A percentile compares a stretch with the other conserved stretches of the same genome.
Evolutionary conservation across 1,140 invertebrate genomes (phyloP).

Genomic region (Bombus pascuorum): DNA sequence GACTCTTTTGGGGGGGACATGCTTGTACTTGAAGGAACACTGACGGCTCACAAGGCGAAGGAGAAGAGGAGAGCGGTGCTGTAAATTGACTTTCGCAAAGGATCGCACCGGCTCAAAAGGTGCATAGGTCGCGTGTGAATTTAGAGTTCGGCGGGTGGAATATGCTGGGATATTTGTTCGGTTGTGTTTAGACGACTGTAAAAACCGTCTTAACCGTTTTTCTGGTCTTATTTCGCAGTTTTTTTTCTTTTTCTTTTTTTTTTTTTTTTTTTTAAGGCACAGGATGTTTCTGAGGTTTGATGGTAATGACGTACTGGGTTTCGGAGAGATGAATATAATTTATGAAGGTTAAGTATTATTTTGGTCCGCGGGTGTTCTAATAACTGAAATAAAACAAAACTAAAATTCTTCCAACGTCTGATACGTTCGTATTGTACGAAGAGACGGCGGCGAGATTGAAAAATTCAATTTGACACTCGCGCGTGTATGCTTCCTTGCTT

Average conservation of each 20-base stretch:
- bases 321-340: neutral
- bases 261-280: neutral
- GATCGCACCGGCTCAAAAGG: neutral
- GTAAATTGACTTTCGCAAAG: constrained; percentile 5
- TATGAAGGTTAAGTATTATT: neutral
- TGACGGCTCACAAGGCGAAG: neutral
- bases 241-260: neutral
- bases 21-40: neutral
- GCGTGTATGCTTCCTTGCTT: too few species aligned
- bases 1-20: neutral
- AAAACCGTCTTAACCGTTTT: neutral
- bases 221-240: neutral
- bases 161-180: too few species aligned
- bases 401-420: too few species aligned
- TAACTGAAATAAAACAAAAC: neutral
- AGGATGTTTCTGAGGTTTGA: neutral
- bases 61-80: too few species aligned
- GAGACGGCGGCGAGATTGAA: too few species aligned
- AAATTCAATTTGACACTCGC: too few species aligned
- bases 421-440: too few species aligned
- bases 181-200: neutral
- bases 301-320: too few species aligned
- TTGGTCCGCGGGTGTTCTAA: neutral
- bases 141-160: neutral
- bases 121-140: neutral